Conservation (phyloP, 2,113 vertebrate genomes). For the Galbula dea region DNA sequence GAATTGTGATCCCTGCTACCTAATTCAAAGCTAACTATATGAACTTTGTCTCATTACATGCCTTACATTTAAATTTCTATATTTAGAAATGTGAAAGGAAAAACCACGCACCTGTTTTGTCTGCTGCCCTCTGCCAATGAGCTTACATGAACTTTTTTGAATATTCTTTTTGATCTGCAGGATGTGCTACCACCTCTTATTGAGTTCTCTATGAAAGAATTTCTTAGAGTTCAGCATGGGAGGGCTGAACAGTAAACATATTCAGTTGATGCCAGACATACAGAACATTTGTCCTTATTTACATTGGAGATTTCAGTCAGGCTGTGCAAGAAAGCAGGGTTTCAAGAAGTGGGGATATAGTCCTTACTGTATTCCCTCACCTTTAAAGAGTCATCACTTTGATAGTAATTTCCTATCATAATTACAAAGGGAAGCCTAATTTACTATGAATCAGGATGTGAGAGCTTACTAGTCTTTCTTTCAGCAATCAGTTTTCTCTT, state of each 20-base stretch:
- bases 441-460: not conserved
- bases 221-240: not conserved
- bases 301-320: not conserved
- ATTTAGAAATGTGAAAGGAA: not conserved
- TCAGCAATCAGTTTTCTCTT: not conserved
- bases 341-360: not conserved
- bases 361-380: not conserved
- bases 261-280: not conserved
- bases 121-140: not conserved
- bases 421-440: not conserved
- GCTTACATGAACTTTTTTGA: not conserved
- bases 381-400: not conserved
- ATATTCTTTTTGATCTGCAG: not conserved
- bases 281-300: not conserved
- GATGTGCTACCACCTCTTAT: not conserved
- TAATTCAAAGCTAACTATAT: not conserved
- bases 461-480: not conserved
- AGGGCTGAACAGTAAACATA: not conserved
- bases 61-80: not conserved
- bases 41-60: not conserved
- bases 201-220: not conserved
- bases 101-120: accelerated
- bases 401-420: not conserved
- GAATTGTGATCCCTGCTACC: not conserved
- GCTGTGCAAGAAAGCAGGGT: not conserved